Evolutionary conservation across 2,888 invertebrate species (phyloP).

Genomic region (Cephus sareptanus): DNA sequence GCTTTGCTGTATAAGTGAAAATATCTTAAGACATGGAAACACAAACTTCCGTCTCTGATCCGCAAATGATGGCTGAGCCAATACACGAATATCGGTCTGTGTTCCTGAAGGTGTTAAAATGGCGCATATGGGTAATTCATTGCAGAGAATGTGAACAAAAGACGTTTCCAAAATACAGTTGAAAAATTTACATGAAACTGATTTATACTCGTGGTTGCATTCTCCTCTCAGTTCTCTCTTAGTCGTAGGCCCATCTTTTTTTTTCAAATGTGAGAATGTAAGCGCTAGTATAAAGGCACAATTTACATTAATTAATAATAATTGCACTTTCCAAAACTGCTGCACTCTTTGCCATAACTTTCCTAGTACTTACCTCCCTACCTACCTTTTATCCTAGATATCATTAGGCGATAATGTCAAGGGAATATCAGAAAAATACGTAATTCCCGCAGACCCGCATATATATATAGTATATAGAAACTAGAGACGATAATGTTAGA

Average conservation of each 20-base stretch:
- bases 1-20: no score
- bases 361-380: background rate
- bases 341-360: background rate
- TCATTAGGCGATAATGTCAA: background rate
- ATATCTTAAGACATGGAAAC: no score
- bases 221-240: no score
- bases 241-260: background rate
- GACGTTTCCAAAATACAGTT: no score
- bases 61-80: no score
- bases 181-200: no score
- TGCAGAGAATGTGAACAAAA: no score
- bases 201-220: no score
- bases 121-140: no score
- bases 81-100: no score
- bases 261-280: background rate
- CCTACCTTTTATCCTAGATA: background rate
- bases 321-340: conserved; percentile 14
- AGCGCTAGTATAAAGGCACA: conserved; percentile 4
- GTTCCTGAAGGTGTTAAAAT: no score
- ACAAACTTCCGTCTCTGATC: no score
- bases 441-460: background rate
- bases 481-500: background rate
- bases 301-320: conserved; percentile 25
- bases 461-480: background rate
- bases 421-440: background rate